A percentile compares a stretch with the other conserved stretches of the same genome.
Conservation (phyloP, 2,797 vertebrate genomes). For the Notamacropus eugenii region DNA sequence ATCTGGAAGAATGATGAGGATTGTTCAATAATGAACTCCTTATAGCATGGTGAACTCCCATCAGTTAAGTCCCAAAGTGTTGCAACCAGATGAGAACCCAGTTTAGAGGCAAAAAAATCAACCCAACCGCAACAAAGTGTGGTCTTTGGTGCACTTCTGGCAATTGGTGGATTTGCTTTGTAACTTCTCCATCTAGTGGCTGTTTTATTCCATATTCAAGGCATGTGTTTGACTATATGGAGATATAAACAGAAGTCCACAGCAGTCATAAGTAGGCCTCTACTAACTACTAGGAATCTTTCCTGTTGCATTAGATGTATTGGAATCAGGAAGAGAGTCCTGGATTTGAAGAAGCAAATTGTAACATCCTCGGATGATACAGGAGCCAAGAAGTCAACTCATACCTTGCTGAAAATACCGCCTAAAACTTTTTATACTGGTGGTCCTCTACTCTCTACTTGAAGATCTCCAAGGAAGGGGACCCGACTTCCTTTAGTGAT, state of each 20-base stretch:
- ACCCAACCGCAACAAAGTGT: neutral
- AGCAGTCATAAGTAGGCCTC: neutral
- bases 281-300: neutral
- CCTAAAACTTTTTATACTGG: neutral
- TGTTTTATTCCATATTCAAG: neutral
- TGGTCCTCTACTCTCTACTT: neutral
- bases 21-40: neutral
- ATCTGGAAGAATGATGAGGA: neutral
- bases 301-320: neutral
- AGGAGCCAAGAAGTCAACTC: neutral
- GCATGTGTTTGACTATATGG: neutral
- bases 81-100: neutral
- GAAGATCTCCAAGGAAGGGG: neutral
- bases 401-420: constrained; percentile 18
- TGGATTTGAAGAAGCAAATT: constrained; percentile 5
- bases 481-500: neutral
- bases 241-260: neutral
- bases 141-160: neutral
- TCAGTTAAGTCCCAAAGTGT: neutral
- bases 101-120: neutral
- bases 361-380: neutral
- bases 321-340: neutral
- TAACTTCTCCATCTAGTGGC: constrained; percentile 75
- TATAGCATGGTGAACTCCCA: neutral
- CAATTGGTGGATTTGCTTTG: constrained; percentile 29